Evolutionary conservation across 2,797 vertebrate genomes (phyloP), one percentile per base, ranked within the genome.

Genomic region (Hafferia zeledoni): DNA sequence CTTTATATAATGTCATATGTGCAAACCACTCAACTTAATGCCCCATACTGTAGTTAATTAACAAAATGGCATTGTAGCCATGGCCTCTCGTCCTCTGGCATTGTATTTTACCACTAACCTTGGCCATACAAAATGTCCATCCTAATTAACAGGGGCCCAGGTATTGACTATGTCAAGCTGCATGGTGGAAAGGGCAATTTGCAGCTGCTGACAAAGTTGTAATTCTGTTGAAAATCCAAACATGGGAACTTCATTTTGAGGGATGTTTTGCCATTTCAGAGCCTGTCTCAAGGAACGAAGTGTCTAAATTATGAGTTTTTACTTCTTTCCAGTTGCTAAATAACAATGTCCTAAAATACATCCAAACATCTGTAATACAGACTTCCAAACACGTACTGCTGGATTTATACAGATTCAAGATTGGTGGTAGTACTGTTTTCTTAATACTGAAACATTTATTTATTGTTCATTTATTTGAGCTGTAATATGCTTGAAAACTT

Each of bases 31-130:
- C 79, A 77, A 31, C 56, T 72, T 95, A 91, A 64, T 68, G 95
- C 78, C 87, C 68, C 74, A 39, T 93, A 41, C 37, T 65, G 77
- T 24, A 57, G 81, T 90, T 93, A 70, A 55, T 95, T 93, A 92
- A 68, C 88, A 57, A 35, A 83, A 82, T 70, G 24, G 74, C 70
- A n/a, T 74, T 64, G 57, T 33, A 25, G 53, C 70, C 16, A 1
- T 47, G 19, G 4, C 67, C 37, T 52, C 75, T 87, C 24, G 0
- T 94, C 83, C 95, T 59, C n/a, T 81, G 74, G 87, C 85, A 49
- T 44, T 75, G 77, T 24, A 11, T 87, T 60, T 75, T 67, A 39
- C 61, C 67, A 23, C 94, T 90, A 72, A 74, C 77, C 63, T 71
- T 69, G 86, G 60, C 88, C 90, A 71, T 31, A 9, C 35, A 23